Base-by-base conservation (phyloP, 53 echinoderm and acorn worm species). In the Astropecten irregularis region DNA sequence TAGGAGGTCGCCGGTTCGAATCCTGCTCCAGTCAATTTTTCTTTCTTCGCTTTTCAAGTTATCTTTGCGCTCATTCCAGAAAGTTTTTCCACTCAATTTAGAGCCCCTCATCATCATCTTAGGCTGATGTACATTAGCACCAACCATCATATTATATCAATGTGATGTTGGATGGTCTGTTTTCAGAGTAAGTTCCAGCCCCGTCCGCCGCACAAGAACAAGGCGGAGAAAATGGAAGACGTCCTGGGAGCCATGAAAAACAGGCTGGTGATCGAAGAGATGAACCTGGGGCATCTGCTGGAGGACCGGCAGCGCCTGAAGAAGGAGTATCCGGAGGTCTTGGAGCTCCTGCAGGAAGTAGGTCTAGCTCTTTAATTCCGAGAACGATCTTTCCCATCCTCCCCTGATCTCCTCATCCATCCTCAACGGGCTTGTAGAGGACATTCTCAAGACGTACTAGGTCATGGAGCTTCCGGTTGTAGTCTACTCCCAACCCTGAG, bases 241-340 rank as follows among this genome's bases (percentile, higher is more conserved):
- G 63, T 92, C 68, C 44, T 99, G 39, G 90, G 90, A 13, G 57
- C 37, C 36, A 90, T 95, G 88, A 99, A 90, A 51, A 83, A 85
- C 31, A 73, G 99, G 28, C 83, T 92, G 32, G 90, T 92, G 3
- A 82, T 88, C 23, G 77, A 90, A 28, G 99, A 99, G 31, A 69
- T 74, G 42, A 99, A 92, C 66, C 88, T 97, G 0, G 92, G 82
- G 9, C 79, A 85, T 54, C 85, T 97, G 23, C 76, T 97, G 10
- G 88, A 90, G 5, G 94, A 97, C 72, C 89, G 87, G 59, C 66
- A 92, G 35, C 92, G 67, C 50, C 87, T 97, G 77, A 92, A 72
- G 64, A 40, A 76, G 63, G 97, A 97, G 4, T 94, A 87, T 56
- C 97, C 97, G 4, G 92, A 97, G 69, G 97, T 91, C 20, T 58